Evolutionary conservation across 2,113 vertebrate genomes (phyloP).

Genomic region (Cheirogaleus medius): DNA sequence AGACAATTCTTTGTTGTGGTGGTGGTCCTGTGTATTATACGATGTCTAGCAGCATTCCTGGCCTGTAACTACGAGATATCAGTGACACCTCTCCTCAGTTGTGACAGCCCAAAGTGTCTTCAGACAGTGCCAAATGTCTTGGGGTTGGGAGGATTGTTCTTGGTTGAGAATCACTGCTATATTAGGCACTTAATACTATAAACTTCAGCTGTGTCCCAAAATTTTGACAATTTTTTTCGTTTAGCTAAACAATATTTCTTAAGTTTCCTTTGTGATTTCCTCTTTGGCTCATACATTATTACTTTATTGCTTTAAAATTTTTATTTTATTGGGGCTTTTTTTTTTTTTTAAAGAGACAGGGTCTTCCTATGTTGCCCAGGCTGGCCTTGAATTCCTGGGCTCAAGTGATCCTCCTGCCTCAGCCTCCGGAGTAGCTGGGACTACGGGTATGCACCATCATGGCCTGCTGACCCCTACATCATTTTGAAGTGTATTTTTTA

Average conservation of each 20-base stretch:
- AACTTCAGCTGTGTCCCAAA: not conserved
- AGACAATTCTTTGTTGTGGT: not conserved
- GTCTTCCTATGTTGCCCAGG: not conserved
- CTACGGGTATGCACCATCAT: not conserved
- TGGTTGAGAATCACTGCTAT: not conserved
- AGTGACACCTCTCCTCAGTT: not conserved
- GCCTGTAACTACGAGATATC: not conserved
- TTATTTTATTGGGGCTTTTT: not conserved
- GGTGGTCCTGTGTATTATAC: not conserved
- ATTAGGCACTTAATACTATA: not conserved
- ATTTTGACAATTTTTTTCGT: not conserved
- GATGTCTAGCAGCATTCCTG: not conserved
- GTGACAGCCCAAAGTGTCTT: not conserved
- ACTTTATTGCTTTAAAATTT: not conserved
- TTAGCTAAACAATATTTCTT: not conserved
- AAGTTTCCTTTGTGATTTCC: not conserved
- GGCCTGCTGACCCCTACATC: not conserved
- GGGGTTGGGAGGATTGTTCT: not conserved
- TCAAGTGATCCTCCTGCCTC: not conserved
- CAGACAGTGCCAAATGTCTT: not conserved
- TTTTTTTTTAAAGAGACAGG: not conserved
- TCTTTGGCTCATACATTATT: not conserved
- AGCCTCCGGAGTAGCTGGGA: not conserved
- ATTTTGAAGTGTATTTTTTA: not conserved
- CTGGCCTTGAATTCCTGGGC: not conserved